These are phyloP conservation scores for Hypolimnas misippus DNA, from an alignment of 2,888 invertebrate species.

Conservation along the genomic window DNA sequence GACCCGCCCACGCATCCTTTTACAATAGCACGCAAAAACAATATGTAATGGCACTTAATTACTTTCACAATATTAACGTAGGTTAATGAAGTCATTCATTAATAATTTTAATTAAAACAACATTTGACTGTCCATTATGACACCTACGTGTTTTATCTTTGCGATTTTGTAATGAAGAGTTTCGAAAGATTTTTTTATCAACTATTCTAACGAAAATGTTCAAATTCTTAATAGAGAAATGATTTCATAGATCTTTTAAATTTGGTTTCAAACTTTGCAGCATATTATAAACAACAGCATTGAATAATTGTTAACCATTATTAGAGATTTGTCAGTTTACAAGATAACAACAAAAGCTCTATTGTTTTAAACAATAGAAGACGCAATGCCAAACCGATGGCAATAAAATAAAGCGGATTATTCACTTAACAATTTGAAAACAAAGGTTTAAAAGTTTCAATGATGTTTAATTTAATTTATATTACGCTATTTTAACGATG, in stretches of 20 bases:
- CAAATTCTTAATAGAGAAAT: not conserved
- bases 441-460: slow-evolving; percentile 25
- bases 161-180: not conserved
- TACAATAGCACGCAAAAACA: slow-evolving; percentile 17
- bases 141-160: slow-evolving; percentile 52
- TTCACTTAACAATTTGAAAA: slow-evolving; percentile 31
- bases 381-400: slow-evolving; percentile 24
- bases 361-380: slow-evolving; percentile 32
- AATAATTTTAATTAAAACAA: slow-evolving; percentile 55
- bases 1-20: slow-evolving; percentile 12
- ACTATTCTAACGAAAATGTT: not conserved
- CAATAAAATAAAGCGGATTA: slow-evolving; percentile 20
- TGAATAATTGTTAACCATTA: not conserved
- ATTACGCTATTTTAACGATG: not conserved
- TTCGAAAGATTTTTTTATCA: not conserved
- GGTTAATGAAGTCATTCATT: slow-evolving; percentile 54
- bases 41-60: slow-evolving; percentile 21
- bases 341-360: slow-evolving; percentile 9
- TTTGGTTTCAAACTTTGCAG: not conserved
- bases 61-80: slow-evolving; percentile 43
- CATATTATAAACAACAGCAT: not conserved
- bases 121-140: slow-evolving; percentile 43
- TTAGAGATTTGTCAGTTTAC: not conserved
- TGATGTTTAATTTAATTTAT: slow-evolving; percentile 10
- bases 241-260: not conserved